Base-by-base conservation (phyloP, 2,888 invertebrate genomes). In the Pardosa pseudoannulata region DNA sequence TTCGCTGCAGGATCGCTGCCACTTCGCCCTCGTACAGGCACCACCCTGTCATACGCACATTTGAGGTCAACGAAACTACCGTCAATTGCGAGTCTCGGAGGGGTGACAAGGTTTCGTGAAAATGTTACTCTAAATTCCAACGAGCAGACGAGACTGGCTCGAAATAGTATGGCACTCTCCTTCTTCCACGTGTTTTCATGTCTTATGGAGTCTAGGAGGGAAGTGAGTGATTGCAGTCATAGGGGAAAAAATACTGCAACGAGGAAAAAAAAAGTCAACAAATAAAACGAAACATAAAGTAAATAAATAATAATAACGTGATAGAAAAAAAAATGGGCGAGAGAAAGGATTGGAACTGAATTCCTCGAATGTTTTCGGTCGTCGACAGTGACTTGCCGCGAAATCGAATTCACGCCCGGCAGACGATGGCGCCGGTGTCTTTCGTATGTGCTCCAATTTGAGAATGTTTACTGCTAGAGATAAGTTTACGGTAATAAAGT, bases 111-210 rank as follows among this genome's bases (percentile, higher is more conserved):
- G 36, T 67, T 67, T 67, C 32, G 32, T 36, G 11, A 19, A 67
- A 67, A 32, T 16, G 67, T 67, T 62, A 67, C 67, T 67, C 67
- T 19, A 67, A 67, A 67, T 67, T 67, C 67, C 67, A 23, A 11
- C n/a, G 32, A 3, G 62, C 70, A 79, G 78, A 79, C 78, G 29
- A 79, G 78, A 79, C 78, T 70, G 56, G 78, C 70, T 70, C 50
- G 62, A 79, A 79, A 79, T 79, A 79, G 74, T 56, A 74, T 74
- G 64, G 5, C 62, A 31, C 23, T 32, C 62, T 16, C 9, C n/a
- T n/a, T n/a, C n/a, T n/a, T 29, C 1, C 65, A 1, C 16, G 65
- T 29, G 31, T 11, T 56, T 23, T 31, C 29, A 65, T 11, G n/a
- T n/a, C n/a, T 9, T 23, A 23, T 9, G 27, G n/a, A 16, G 6